phyloP scores from a whole-genome alignment of 2,888 invertebrate species.

The Brachyptera risi region DNA sequence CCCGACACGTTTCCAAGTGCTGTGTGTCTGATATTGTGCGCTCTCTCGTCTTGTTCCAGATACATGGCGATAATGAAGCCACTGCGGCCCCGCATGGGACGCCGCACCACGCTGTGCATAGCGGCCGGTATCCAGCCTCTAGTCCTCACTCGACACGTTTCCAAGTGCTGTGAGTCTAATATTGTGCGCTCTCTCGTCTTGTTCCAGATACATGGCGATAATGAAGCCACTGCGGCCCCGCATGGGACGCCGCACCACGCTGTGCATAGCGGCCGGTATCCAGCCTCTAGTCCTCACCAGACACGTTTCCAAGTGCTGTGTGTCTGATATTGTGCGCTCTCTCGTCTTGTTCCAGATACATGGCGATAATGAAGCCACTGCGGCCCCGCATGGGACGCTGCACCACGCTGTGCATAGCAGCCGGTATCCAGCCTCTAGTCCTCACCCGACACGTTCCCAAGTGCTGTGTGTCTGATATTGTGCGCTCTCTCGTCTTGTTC shows the following conservation, averaged over 20 bases:
- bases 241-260: slow-evolving; percentile 77
- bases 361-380: slow-evolving; percentile 51
- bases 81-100: neutral
- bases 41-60: neutral
- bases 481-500: slow-evolving; percentile 33
- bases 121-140: neutral
- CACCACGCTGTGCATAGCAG: slow-evolving; percentile 46
- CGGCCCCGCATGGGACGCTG: slow-evolving; percentile 47
- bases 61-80: neutral
- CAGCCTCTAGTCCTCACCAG: slow-evolving; percentile 68
- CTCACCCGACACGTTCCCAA: slow-evolving; percentile 46
- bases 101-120: neutral
- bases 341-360: slow-evolving; percentile 44
- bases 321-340: too few relatives aligned
- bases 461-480: slow-evolving; percentile 40
- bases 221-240: slow-evolving; percentile 56
- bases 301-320: too few relatives aligned
- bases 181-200: neutral
- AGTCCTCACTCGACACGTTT: neutral
- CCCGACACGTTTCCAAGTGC: neutral
- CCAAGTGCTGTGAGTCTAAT: too few relatives aligned
- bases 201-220: neutral
- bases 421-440: slow-evolving; percentile 47
- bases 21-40: neutral
- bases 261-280: slow-evolving; percentile 76